These are phyloP conservation scores for Salticus scenicus DNA, from an alignment of 2,888 invertebrate genomes.

Conservation along the genomic window DNA sequence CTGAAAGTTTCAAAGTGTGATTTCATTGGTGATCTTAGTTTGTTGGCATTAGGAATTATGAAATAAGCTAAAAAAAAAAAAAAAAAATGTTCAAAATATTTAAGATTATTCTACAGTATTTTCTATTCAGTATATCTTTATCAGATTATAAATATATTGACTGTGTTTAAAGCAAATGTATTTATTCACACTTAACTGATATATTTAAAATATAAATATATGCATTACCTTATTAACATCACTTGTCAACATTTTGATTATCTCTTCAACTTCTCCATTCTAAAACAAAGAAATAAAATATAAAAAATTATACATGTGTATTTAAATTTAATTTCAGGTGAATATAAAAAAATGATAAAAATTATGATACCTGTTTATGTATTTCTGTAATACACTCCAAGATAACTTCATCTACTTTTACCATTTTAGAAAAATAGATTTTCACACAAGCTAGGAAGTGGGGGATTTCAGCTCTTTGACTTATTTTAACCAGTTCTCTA, in stretches of 20 bases:
- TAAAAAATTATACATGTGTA: background rate
- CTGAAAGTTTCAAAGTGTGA: no score
- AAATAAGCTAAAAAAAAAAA: no score
- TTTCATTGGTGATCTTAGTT: no score
- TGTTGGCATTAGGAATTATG: no score
- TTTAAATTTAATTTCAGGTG: background rate
- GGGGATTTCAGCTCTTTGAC: conserved; percentile 43
- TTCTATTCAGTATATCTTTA: no score
- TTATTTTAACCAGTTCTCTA: conserved; percentile 28
- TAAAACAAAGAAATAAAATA: background rate
- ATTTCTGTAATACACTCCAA: conserved; percentile 54
- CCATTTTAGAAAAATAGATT: conserved; percentile 38
- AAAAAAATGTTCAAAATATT: no score
- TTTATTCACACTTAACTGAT: no score
- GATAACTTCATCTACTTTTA: conserved; percentile 59
- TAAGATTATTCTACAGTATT: no score
- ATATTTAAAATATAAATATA: no score
- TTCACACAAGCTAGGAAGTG: conserved; percentile 50
- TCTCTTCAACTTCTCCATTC: conserved; percentile 59
- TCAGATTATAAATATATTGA: no score
- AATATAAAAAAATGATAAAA: background rate
- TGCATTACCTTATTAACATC: conserved; percentile 62
- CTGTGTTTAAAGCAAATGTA: no score
- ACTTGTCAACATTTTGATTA: conserved; percentile 52
- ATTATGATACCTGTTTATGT: conserved; percentile 30